A percentile compares a stretch with the other conserved stretches of the same genome.
These are phyloP conservation scores for Ambastaia sidthimunki DNA, from an alignment of 2,797 vertebrate species.

Conservation along the genomic window DNA sequence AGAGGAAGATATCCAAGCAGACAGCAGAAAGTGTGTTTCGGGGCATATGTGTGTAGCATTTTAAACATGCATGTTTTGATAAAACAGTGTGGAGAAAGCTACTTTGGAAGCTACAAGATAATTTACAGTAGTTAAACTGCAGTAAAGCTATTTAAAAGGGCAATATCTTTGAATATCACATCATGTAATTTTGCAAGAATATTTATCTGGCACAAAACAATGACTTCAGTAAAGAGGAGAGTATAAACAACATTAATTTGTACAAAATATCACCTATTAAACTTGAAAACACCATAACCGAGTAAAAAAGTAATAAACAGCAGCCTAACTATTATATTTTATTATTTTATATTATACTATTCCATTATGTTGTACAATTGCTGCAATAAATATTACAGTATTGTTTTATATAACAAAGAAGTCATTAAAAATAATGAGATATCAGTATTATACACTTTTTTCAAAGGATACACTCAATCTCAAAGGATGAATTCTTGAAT, in stretches of 20 bases:
- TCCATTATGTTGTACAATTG: background rate
- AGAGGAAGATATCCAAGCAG: background rate
- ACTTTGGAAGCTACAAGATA: background rate
- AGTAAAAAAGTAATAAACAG: background rate
- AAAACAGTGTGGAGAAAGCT: background rate
- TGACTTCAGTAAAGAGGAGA: background rate
- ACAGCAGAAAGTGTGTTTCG: background rate
- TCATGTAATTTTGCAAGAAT: no score
- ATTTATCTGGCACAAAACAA: background rate
- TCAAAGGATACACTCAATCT: no score
- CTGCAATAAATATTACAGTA: background rate
- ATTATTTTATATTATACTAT: background rate
- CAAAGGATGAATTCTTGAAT: background rate
- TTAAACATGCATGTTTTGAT: background rate
- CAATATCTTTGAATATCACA: no score
- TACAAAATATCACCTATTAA: background rate
- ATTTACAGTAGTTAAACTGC: no score
- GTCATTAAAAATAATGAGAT: background rate
- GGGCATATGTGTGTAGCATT: background rate
- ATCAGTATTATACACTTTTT: background rate
- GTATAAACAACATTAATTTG: background rate
- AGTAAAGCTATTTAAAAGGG: no score
- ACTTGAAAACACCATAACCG: background rate
- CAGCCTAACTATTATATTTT: background rate
- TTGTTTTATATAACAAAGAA: no score